These are phyloP conservation scores for Antitype chi DNA, from an alignment of 2,888 invertebrate species.

Conservation along the genomic window DNA sequence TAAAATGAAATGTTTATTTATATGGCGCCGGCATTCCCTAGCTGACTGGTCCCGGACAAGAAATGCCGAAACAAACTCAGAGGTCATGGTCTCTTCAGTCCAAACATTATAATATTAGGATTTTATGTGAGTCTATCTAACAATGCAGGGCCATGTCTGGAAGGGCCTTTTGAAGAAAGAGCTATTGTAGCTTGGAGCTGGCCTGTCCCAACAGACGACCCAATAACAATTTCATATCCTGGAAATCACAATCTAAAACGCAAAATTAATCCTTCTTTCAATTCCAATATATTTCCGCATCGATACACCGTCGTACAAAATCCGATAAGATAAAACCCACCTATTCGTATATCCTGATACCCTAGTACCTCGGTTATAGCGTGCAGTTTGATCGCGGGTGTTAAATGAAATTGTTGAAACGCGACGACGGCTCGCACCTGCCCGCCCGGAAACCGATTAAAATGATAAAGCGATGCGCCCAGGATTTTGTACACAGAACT, in stretches of 20 bases:
- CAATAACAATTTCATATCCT: not conserved
- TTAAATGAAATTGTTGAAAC: slow-evolving; percentile 77
- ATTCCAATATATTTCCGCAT: slow-evolving; percentile 20
- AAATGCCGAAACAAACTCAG: not conserved
- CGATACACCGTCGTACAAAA: slow-evolving; percentile 34
- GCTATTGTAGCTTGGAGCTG: no score
- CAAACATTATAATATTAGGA: no score
- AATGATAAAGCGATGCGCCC: slow-evolving; percentile 83
- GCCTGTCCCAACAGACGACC: no score
- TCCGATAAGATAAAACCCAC: slow-evolving; percentile 45
- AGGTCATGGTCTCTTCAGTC: not conserved
- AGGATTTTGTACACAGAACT: slow-evolving; percentile 60
- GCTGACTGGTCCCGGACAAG: no score
- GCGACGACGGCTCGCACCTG: slow-evolving; percentile 80
- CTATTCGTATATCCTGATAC: slow-evolving; percentile 32
- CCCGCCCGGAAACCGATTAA: slow-evolving; percentile 84
- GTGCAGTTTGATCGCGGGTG: slow-evolving; percentile 60
- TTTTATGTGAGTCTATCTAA: no score
- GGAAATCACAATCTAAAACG: not conserved
- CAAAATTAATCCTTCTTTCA: slow-evolving; percentile 17
- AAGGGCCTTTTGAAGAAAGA: no score
- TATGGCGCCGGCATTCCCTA: no score
- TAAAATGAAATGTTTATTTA: no score
- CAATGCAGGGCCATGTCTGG: no score
- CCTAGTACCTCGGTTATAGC: slow-evolving; percentile 51